Conservation (phyloP, 1,140 invertebrate species). For the Megalopta genalis region DNA sequence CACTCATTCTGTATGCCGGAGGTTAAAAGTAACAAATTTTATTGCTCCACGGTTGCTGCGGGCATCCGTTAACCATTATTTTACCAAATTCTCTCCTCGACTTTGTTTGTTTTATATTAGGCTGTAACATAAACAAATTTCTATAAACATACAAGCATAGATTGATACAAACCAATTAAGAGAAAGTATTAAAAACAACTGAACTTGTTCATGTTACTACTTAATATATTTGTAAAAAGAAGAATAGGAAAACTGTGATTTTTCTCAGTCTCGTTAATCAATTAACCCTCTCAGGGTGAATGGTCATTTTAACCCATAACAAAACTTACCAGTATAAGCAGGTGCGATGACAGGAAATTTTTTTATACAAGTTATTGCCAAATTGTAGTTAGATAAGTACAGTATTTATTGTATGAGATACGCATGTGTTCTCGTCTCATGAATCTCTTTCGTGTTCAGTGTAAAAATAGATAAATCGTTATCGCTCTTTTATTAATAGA, state of each 20-base stretch:
- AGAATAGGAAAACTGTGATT: constrained; percentile 20
- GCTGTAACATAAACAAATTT: too few species aligned
- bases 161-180: too few species aligned
- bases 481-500: not conserved
- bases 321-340: not conserved
- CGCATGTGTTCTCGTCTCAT: not conserved
- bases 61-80: not conserved
- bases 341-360: not conserved
- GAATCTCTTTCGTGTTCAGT: not conserved
- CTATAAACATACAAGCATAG: too few species aligned
- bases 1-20: constrained; percentile 56
- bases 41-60: constrained; percentile 64
- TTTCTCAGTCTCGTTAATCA: not conserved
- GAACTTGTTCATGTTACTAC: not conserved
- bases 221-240: not conserved
- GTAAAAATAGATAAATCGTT: constrained; percentile 1
- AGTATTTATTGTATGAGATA: not conserved
- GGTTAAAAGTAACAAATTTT: constrained; percentile 72
- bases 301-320: not conserved
- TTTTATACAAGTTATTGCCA: not conserved
- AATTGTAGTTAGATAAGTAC: not conserved
- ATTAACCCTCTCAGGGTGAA: constrained; percentile 6
- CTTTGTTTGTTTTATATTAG: not conserved
- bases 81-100: constrained; percentile 6
- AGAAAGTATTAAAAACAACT: too few species aligned